Percentiles rank a stretch among this genome's conserved stretches.
These are phyloP conservation scores for Spilarctia lutea DNA, from an alignment of 2,888 invertebrate genomes.

Conservation along the genomic window DNA sequence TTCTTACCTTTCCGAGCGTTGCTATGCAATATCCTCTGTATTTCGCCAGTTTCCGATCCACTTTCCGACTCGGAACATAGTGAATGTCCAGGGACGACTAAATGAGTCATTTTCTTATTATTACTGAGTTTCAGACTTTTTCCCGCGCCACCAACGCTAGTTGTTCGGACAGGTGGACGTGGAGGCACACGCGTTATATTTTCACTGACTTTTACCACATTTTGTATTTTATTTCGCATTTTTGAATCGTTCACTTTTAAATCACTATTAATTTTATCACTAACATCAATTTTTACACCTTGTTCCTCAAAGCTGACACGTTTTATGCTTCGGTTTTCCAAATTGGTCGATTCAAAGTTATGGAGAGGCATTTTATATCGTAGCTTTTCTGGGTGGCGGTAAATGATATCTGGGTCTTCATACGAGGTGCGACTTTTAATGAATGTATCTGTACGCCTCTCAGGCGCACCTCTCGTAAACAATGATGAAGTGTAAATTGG, in stretches of 20 bases:
- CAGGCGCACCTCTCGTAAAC: conserved; percentile 70
- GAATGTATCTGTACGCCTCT: conserved; percentile 75
- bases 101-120: conserved; percentile 55
- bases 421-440: conserved; percentile 56
- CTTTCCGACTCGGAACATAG: conserved; percentile 88
- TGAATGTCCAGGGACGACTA: conserved; percentile 55
- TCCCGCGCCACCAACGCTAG: conserved; percentile 64
- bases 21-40: conserved; percentile 87
- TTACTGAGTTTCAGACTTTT: conserved; percentile 54
- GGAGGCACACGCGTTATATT: conserved; percentile 62
- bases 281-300: conserved; percentile 40
- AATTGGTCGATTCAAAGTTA: conserved; percentile 60
- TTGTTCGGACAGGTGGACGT: conserved; percentile 73
- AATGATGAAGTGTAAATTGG: conserved; percentile 59
- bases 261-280: conserved; percentile 42
- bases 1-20: conserved; percentile 63
- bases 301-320: conserved; percentile 72
- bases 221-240: conserved; percentile 40
- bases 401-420: conserved; percentile 64
- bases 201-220: conserved; percentile 48
- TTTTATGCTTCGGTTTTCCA: conserved; percentile 56
- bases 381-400: conserved; percentile 70
- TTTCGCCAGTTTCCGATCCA: conserved; percentile 91
- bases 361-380: conserved; percentile 53
- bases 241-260: conserved; percentile 50